These are phyloP conservation scores for Halcyon leucocephala DNA, from an alignment of 2,797 vertebrate genomes.

Conservation along the genomic window DNA sequence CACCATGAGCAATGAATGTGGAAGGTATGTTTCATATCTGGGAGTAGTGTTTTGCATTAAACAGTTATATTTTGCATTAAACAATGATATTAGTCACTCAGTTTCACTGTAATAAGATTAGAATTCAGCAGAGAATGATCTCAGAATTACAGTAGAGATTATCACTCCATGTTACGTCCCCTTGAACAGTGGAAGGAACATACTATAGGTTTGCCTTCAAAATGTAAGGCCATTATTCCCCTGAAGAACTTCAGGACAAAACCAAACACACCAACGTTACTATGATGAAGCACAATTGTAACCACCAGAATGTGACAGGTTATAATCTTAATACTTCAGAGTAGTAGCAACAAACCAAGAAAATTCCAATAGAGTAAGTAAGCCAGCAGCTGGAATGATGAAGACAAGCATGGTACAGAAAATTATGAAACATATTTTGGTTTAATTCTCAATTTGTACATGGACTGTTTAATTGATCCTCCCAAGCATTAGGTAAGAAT, in stretches of 20 bases:
- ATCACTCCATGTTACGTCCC: neutral
- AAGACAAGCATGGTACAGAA: neutral
- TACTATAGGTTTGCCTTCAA: neutral
- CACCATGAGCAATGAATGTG: neutral
- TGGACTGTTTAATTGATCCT: neutral
- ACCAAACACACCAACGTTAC: neutral
- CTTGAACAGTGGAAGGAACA: neutral
- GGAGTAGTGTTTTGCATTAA: neutral
- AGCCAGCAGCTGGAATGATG: neutral
- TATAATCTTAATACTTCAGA: neutral
- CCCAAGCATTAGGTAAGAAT: neutral
- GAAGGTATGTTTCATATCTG: neutral
- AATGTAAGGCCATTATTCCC: neutral
- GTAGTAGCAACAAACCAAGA: neutral
- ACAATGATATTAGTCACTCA: neutral
- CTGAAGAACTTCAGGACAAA: neutral
- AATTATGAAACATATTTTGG: neutral
- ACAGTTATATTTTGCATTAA: neutral
- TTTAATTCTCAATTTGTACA: neutral
- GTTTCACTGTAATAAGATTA: neutral
- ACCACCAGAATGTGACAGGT: neutral
- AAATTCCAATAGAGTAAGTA: neutral
- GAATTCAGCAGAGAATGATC: neutral
- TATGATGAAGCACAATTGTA: neutral
- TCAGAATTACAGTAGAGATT: neutral